Base-by-base conservation (phyloP, 2,113 vertebrate genomes). In the Lampris megalopsis region DNA sequence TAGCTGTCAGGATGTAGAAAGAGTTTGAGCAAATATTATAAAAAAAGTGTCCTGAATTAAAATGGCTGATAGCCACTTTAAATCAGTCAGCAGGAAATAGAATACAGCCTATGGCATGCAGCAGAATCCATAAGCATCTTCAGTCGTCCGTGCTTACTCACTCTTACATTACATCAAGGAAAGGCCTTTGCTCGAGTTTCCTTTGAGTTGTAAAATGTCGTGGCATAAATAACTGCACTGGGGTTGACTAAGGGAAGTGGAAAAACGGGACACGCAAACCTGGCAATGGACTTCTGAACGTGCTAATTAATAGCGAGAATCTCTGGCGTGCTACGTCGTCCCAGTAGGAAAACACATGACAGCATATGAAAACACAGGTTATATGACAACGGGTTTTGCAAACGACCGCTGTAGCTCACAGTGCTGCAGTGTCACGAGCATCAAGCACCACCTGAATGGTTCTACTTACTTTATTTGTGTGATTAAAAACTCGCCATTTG, bases 241-340 rank as follows among this genome's bases (percentile, higher is more conserved):
- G 41, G 49, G 67, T 57, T 54, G 71, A 61, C 13, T 58, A 36
- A 61, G 35, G 5, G n/a, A 61, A 47, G 11, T 45, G 42, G 38
- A 37, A 50, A 40, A 43, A 74, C 53, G 38, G 9, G 50, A n/a
- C 50, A 10, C 3, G 50, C 58, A 67, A 82, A 59, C 41, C 65
- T 57, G 43, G 9, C 13, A 52, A 10, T 35, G 42, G 9, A 50
- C 73, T 24, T 47, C 45, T 36, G 9, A 13, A 68, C 48, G 42
- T 41, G 69, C 24, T 66, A 63, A 79, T 75, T 69, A 70, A 45
- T 65, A 49, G 53, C 48, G 24, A 37, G 37, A 43, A 64, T 53
- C 42, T 77, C 43, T 68, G 53, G 71, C 62, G 61, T 38, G 45
- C 50, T 61, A 11, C 50, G 35, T 63, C 7, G 1, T 56, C 13